Evolutionary conservation across 2,113 vertebrate genomes (phyloP).

Genomic region (Origma solitaria): DNA sequence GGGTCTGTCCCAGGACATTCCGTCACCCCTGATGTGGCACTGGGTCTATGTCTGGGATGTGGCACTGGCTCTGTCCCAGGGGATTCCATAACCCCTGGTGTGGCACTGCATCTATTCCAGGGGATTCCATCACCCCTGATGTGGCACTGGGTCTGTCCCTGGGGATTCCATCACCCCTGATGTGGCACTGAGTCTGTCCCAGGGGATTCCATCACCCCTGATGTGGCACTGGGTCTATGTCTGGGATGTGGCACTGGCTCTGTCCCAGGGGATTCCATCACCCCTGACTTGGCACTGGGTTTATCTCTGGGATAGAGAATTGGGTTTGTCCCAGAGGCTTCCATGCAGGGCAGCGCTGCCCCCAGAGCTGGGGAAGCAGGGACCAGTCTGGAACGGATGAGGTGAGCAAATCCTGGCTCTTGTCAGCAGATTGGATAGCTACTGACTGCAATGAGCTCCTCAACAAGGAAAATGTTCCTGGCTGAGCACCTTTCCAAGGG

Average conservation of each 20-base stretch:
- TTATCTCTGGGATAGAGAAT: too few species aligned
- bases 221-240: neutral
- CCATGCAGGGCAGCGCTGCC: neutral
- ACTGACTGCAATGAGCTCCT: neutral
- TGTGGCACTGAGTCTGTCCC: neutral
- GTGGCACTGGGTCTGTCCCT: neutral
- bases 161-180: neutral
- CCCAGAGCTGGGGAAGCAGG: neutral
- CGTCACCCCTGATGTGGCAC: neutral
- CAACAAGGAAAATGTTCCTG: neutral
- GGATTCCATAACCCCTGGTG: neutral
- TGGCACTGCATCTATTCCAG: rapidly evolving
- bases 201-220: neutral
- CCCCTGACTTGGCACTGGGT: neutral
- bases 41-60: neutral
- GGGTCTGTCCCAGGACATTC: neutral
- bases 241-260: neutral
- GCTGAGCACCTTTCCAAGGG: neutral
- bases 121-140: neutral
- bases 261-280: neutral
- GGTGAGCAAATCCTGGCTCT: neutral
- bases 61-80: neutral
- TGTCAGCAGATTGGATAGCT: neutral
- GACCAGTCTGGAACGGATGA: neutral
- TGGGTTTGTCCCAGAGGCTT: neutral